These are phyloP conservation scores for Meandrusa payeni DNA, from an alignment of 2,888 invertebrate genomes.

Conservation along the genomic window DNA sequence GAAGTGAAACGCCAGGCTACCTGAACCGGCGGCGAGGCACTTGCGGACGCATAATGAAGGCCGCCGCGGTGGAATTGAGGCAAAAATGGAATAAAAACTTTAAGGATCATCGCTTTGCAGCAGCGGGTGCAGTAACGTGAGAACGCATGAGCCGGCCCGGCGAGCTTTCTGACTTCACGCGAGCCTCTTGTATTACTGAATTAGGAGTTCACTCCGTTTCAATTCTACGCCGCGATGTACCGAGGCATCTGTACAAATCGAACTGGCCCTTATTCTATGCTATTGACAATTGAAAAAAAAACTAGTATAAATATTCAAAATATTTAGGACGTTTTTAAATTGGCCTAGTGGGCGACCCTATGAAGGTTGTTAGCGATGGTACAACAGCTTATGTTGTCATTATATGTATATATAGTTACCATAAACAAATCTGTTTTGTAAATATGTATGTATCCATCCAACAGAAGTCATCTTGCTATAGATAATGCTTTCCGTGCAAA, in stretches of 20 bases:
- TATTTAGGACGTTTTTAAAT: no score
- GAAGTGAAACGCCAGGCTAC: slow-evolving; percentile 67
- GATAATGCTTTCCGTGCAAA: no score
- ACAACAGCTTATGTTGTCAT: no score
- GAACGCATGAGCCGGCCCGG: slow-evolving; percentile 32
- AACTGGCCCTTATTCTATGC: no score
- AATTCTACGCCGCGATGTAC: neutral
- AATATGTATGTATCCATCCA: no score
- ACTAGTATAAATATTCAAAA: no score
- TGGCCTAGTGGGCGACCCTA: no score
- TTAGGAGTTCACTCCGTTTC: slow-evolving; percentile 7
- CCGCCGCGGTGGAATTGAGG: slow-evolving; percentile 63
- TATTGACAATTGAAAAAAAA: no score
- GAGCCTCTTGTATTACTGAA: slow-evolving; percentile 19
- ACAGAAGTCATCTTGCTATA: no score
- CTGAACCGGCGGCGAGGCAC: slow-evolving; percentile 68
- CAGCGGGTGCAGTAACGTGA: slow-evolving; percentile 58
- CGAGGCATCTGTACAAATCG: neutral
- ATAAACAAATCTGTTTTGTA: no score
- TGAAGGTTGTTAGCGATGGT: no score
- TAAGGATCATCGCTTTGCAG: slow-evolving; percentile 72
- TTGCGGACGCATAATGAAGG: slow-evolving; percentile 73
- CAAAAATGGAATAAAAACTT: slow-evolving; percentile 68
- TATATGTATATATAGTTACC: neutral
- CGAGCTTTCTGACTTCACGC: slow-evolving; percentile 22